These are phyloP conservation scores for Cochlearius cochlearius DNA, from an alignment of 2,113 vertebrate species.

Conservation along the genomic window DNA sequence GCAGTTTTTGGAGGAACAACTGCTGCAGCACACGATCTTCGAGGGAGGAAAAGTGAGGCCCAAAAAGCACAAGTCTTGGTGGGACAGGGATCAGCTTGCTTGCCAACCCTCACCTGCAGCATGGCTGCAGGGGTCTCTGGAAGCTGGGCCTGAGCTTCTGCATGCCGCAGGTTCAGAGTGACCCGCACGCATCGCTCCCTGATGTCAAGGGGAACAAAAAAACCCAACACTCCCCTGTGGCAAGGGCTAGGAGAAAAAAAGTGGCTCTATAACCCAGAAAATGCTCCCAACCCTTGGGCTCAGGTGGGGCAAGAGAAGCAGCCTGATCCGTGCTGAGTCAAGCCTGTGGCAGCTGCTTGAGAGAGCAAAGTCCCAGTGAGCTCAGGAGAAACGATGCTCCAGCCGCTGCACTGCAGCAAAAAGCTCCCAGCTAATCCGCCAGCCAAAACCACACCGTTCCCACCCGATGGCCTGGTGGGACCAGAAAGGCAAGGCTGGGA, in stretches of 20 bases:
- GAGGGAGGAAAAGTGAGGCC: neutral
- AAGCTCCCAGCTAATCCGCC: neutral
- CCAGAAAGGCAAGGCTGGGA: neutral
- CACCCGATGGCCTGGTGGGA: fast-evolving
- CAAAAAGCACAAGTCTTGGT: neutral
- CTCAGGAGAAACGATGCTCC: neutral
- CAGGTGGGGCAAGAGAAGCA: neutral
- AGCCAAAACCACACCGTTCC: neutral
- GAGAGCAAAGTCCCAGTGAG: neutral
- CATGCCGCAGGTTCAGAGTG: neutral
- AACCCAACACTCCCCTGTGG: neutral
- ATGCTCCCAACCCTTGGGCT: neutral
- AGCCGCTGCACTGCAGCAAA: neutral
- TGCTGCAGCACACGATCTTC: neutral
- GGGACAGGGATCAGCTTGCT: neutral
- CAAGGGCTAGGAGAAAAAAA: neutral
- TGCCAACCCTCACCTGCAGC: neutral
- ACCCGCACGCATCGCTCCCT: fast-evolving
- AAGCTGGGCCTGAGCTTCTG: neutral
- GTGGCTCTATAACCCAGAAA: neutral
- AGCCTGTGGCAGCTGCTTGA: neutral
- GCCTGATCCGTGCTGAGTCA: neutral
- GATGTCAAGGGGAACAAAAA: neutral
- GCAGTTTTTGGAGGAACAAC: neutral
- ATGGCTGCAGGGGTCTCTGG: neutral